Percentiles rank a stretch among this genome's conserved stretches.
Evolutionary conservation across 2,888 invertebrate genomes (phyloP).

Genomic region (Ischnura elegans): DNA sequence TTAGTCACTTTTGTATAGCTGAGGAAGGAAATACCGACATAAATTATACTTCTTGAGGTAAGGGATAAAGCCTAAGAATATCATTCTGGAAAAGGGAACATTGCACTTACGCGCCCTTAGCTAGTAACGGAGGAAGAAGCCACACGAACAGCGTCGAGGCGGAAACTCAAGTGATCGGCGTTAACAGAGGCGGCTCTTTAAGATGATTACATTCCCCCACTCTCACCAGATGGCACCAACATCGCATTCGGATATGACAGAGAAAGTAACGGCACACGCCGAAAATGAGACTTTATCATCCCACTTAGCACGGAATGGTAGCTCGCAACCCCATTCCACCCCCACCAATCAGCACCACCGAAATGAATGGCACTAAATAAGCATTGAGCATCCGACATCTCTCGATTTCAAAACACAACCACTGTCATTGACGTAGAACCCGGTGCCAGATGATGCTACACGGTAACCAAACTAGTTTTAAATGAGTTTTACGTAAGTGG

Average conservation of each 20-base stretch:
- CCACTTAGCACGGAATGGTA: background rate
- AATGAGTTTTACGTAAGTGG: no score
- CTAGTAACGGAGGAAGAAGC: background rate
- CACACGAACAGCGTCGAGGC: background rate
- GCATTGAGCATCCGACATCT: background rate
- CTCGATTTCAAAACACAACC: background rate
- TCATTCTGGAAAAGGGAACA: no score
- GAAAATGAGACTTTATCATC: background rate
- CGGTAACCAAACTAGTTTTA: no score
- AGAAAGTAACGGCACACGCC: background rate
- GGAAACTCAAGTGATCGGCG: background rate
- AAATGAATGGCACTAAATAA: background rate
- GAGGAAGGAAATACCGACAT: no score
- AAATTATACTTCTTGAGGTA: no score
- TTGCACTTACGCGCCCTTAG: no score
- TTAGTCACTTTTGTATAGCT: no score
- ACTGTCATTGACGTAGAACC: background rate
- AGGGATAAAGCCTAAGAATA: no score
- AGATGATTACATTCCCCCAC: background rate
- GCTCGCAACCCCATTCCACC: background rate
- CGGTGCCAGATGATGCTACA: no score
- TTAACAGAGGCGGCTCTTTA: background rate
- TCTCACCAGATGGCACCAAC: background rate
- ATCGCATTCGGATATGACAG: background rate
- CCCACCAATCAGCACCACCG: background rate